Evolutionary conservation across 92 coral and sea anemone genomes (phyloP).

Genomic region (Palythoa heliodiscus): DNA sequence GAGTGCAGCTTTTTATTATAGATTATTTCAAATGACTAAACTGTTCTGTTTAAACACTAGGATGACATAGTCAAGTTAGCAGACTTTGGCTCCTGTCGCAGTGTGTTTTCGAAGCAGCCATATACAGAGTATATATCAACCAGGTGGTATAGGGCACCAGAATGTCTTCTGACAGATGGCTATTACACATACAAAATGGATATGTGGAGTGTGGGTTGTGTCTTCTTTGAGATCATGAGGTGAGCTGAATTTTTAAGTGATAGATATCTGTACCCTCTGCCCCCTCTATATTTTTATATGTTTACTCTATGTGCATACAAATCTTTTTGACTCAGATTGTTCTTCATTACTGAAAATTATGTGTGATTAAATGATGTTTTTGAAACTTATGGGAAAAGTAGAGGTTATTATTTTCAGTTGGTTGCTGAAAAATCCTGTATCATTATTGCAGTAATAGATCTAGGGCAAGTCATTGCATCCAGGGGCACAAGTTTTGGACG

Average conservation of each 20-base stretch:
- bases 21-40: not conserved
- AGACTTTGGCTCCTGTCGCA: conserved; percentile 98
- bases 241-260: not conserved
- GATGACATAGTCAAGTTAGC: conserved; percentile 96
- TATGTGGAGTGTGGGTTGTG: conserved; percentile 99
- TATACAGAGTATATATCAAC: conserved; percentile 98
- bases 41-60: conserved; percentile 48
- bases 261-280: too few species aligned
- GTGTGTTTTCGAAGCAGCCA: conserved; percentile 98
- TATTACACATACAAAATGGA: conserved; percentile 97
- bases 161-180: conserved; percentile 95
- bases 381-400: too few species aligned
- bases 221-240: conserved; percentile 97
- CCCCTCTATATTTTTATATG: too few species aligned
- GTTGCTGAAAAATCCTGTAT: too few species aligned
- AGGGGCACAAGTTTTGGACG: too few species aligned
- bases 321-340: too few species aligned
- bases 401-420: too few species aligned
- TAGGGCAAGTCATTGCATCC: too few species aligned
- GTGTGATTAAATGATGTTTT: too few species aligned
- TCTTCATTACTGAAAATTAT: too few species aligned
- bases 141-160: conserved; percentile 99
- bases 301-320: too few species aligned
- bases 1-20: not conserved
- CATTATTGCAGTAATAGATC: too few species aligned